Base-by-base conservation (phyloP, 2,797 vertebrate species). In the Schizopygopsis malacanthus region DNA sequence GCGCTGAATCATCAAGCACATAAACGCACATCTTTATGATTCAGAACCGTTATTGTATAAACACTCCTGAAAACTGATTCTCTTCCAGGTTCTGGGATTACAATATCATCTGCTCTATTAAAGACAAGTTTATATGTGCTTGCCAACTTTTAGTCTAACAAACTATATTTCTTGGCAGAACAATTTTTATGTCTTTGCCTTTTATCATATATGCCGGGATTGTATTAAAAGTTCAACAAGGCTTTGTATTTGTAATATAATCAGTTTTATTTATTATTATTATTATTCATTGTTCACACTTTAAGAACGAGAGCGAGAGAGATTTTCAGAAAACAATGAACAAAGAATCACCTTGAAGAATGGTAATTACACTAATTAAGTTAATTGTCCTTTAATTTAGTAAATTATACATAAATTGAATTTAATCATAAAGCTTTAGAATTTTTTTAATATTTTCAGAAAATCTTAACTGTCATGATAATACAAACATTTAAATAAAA, bases 151-250 rank as follows among this genome's bases (percentile, higher is more conserved):
- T 13, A 7, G 18, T 18, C 16, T 54, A 22, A 54, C 28, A 22
- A 54, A 54, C 28, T 56, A 7, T n/a, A n/a, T 56, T 77, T 77
- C 75, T 56, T 56, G 75, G 75, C 75, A 15, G 73, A 54, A 18
- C 25, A 6, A 37, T 20, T 13, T 54, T 56, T 1, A 54, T 5
- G 22, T 39, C 9, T 77, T n/a, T 59, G 11, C 39, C 18, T 41
- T 77, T 77, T 59, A 59, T 59, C 50, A 56, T 77, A 13, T 77
- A 3, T 37, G 47, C 18, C 4, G 25, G 33, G 18, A 37, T 37
- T 54, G 37, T 18, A 54, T 22, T 37, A 6, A 28, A 37, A 20
- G 1, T 47, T 20, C 73, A 18, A 13, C 18, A 8, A 7, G 28
- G 10, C 50, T 37, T 33, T 33, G 28, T 16, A 6, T 28, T 67